phyloP scores from a whole-genome alignment of 2,888 invertebrate genomes.

The Dryadula phaetusa region DNA sequence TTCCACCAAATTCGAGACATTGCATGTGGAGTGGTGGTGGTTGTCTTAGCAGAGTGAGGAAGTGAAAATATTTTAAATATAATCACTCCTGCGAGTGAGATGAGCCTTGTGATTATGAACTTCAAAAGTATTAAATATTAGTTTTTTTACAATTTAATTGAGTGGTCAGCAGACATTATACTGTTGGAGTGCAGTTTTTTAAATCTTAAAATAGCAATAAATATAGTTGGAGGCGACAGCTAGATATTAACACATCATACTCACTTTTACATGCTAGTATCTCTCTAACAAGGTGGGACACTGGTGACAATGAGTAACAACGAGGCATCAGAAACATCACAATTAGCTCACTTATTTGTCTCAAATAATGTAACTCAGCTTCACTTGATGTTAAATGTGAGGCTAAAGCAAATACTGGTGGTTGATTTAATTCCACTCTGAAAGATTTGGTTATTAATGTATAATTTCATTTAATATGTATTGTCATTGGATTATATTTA shows the following conservation, averaged over 20 bases:
- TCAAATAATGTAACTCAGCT: slow-evolving; percentile 91
- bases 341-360: slow-evolving; percentile 92
- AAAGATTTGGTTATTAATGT: slow-evolving; percentile 45
- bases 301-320: slow-evolving; percentile 90
- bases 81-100: no score
- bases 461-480: background rate
- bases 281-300: slow-evolving; percentile 92
- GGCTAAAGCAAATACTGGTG: slow-evolving; percentile 89
- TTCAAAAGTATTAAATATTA: no score
- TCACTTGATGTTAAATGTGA: slow-evolving; percentile 90
- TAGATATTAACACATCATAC: slow-evolving; percentile 41
- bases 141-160: no score
- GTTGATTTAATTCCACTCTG: slow-evolving; percentile 85
- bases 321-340: slow-evolving; percentile 92
- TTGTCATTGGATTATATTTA: background rate
- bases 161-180: no score
- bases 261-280: slow-evolving; percentile 93
- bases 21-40: no score
- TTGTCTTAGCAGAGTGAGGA: no score
- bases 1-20: no score
- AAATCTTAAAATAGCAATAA: background rate
- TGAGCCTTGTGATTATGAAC: no score
- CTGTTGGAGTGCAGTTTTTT: no score
- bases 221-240: background rate
- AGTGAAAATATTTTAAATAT: no score